Evolutionary conservation across 2,113 vertebrate genomes (phyloP).

Genomic region (Rhea americana): DNA sequence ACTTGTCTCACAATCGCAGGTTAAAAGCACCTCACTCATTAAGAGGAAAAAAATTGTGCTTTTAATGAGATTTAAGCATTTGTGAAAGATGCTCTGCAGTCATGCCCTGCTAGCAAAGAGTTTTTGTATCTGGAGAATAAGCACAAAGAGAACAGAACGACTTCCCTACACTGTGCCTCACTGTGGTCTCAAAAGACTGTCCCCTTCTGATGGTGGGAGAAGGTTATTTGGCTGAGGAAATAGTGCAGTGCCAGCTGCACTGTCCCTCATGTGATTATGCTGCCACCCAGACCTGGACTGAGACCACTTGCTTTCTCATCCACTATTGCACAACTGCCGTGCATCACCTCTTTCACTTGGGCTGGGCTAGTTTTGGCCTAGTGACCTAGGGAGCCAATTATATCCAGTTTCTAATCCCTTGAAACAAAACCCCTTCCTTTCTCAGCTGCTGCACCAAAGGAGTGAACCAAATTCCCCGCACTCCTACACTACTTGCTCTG

Average conservation of each 20-base stretch:
- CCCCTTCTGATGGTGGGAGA: not conserved
- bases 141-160: not conserved
- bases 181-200: not conserved
- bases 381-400: not conserved
- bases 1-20: not conserved
- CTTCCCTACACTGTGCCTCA: not conserved
- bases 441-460: not conserved
- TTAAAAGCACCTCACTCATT: slow-evolving; percentile 1
- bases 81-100: not conserved
- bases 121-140: not conserved
- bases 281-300: not conserved
- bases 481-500: not conserved
- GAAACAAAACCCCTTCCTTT: not conserved
- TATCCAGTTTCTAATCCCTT: not conserved
- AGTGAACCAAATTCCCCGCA: not conserved
- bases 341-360: not conserved
- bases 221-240: not conserved
- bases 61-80: not conserved
- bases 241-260: not conserved
- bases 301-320: not conserved
- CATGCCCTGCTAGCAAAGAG: not conserved
- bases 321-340: not conserved
- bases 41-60: not conserved
- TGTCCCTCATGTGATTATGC: not conserved
- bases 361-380: not conserved